Conservation (phyloP, 2,888 invertebrate genomes). For the Drosophila barbarae region DNA sequence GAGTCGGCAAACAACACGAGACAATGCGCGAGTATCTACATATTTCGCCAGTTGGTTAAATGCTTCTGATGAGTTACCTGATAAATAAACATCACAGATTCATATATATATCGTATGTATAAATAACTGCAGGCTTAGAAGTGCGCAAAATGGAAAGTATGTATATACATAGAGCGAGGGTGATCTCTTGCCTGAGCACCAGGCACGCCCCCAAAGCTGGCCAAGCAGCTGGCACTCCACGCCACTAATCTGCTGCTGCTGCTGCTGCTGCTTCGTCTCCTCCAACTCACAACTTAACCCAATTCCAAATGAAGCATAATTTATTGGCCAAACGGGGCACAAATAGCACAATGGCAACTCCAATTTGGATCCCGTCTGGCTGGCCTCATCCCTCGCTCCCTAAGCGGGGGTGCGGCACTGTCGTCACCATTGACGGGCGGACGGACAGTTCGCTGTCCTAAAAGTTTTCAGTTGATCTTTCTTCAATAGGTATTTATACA, state of each 20-base stretch:
- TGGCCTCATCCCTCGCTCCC: slow-evolving; percentile 5
- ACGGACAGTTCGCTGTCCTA: not conserved
- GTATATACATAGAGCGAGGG: not conserved
- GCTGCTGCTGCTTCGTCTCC: not conserved
- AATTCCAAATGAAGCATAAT: slow-evolving; percentile 47
- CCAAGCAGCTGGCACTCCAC: slow-evolving; percentile 6
- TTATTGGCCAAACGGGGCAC: slow-evolving; percentile 27
- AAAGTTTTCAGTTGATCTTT: not conserved
- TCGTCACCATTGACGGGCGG: slow-evolving; percentile 13
- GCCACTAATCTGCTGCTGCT: slow-evolving; percentile 14
- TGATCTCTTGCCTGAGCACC: not conserved
- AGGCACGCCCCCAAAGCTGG: slow-evolving; percentile 10
- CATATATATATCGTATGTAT: not conserved
- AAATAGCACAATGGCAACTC: slow-evolving; percentile 23
- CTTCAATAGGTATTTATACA: not conserved
- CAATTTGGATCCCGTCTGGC: slow-evolving; percentile 3
- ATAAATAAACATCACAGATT: no score
- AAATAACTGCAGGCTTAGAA: slow-evolving; percentile 9
- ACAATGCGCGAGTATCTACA: not conserved
- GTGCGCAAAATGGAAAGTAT: slow-evolving; percentile 4
- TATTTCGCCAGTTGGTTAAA: slow-evolving; percentile 37
- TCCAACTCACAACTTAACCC: slow-evolving; percentile 34
- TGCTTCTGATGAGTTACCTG: slow-evolving; percentile 15
- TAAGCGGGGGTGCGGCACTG: slow-evolving; percentile 34
- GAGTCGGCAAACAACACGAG: slow-evolving; percentile 4